Evolutionary conservation across 2,113 vertebrate genomes (phyloP), one percentile per base, ranked within the genome.

Genomic region (Zapornia atra): DNA sequence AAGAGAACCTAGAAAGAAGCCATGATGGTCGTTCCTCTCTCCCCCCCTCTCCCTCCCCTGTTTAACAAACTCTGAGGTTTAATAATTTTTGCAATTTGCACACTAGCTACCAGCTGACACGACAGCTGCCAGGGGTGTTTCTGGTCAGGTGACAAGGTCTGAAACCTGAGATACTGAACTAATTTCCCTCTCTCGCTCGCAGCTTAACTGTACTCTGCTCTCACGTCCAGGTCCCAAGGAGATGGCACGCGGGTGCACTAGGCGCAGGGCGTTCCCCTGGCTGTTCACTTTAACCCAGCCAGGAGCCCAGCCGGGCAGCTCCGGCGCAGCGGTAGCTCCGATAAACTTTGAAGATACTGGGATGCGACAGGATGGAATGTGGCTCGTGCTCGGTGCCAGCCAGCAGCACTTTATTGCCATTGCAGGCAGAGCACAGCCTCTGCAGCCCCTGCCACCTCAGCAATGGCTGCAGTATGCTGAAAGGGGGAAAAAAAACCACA

Each of bases 361-460:
- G 85, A 91, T 72, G 65, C 0, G 1, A 66, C 68, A 78, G 83
- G 84, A 46, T 29, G 48, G 66, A 85, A 86, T 89, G 59, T 92
- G 78, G 70, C 72, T 89, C 60, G 46, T 75, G 44, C 70, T 87
- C 94, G 76, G 65, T 82, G 56, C 80, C 68, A 83, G 42, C 17
- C 59, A 92, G 68, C 25, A 4, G 9, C 60, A 28, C 29, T 90
- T 93, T 75, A 63, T 66, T 78, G 66, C 53, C 90, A 83, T 10
- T 87, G 68, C 88, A 94, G 86, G 56, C 82, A 95, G 69, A 94
- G 54, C 78, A 89, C 81, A 85, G 85, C 72, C 79, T 56, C 94
- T 48, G 83, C 82, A 95, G 82, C 66, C 68, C 71, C 82, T 0
- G 1, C 83, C 78, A 84, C 90, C 82, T 90, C 20, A 3, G 85